Percentiles rank a stretch among this genome's conserved stretches.
These are phyloP conservation scores for Lota lota DNA, from an alignment of 2,113 vertebrate genomes.

Conservation along the genomic window DNA sequence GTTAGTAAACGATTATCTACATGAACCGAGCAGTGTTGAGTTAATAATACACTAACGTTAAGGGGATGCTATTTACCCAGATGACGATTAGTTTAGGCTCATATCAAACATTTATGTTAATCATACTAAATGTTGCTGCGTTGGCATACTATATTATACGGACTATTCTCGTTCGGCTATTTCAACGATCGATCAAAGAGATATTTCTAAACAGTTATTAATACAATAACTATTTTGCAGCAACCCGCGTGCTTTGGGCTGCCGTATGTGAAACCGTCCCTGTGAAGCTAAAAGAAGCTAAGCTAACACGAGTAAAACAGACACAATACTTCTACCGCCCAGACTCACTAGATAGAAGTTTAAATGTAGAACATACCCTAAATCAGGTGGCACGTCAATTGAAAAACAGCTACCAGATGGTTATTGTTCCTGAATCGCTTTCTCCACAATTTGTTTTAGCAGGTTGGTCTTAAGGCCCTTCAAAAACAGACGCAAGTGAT, in stretches of 20 bases:
- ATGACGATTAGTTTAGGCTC: neutral
- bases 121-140: neutral
- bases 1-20: neutral
- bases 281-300: too few species aligned
- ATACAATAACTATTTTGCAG: too few species aligned
- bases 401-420: neutral
- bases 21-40: neutral
- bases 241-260: too few species aligned
- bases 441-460: neutral
- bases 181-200: neutral
- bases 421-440: slow-evolving; percentile 8
- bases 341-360: neutral
- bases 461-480: slow-evolving; percentile 30
- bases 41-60: neutral
- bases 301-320: too few species aligned
- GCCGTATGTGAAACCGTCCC: too few species aligned
- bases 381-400: slow-evolving; percentile 3
- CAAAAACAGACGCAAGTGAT: slow-evolving; percentile 41
- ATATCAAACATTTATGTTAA: neutral
- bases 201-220: too few species aligned
- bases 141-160: neutral
- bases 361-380: slow-evolving; percentile 41
- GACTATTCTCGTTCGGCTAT: neutral
- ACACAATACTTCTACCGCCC: neutral
- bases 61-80: neutral